Percentiles rank a stretch among this genome's conserved stretches.
These are phyloP conservation scores for Pionites leucogaster DNA, from an alignment of 2,113 vertebrate genomes.

Conservation along the genomic window DNA sequence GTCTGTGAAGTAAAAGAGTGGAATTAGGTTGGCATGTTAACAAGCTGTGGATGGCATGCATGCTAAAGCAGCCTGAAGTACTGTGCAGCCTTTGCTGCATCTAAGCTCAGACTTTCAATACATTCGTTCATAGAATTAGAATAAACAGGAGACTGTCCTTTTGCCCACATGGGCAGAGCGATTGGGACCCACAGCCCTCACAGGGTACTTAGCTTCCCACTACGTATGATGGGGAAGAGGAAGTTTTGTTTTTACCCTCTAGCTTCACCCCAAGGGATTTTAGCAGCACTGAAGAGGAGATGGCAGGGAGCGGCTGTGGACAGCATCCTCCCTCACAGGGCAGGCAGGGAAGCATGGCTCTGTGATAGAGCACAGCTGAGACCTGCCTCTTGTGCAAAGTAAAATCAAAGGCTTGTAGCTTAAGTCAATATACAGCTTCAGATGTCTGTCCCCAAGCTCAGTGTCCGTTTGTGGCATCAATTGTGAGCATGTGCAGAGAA, in stretches of 20 bases:
- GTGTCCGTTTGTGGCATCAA: not conserved
- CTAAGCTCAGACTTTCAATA: not conserved
- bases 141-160: not conserved
- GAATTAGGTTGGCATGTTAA: slow-evolving; percentile 67
- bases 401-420: rapidly evolving
- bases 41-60: not conserved
- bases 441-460: not conserved
- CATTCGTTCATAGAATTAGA: not conserved
- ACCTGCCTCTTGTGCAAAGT: not conserved
- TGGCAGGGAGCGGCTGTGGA: not conserved
- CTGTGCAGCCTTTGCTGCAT: not conserved
- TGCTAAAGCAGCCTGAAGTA: slow-evolving; percentile 20
- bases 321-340: not conserved
- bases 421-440: not conserved
- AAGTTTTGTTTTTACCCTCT: not conserved
- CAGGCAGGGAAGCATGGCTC: not conserved
- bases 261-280: not conserved
- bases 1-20: slow-evolving; percentile 59
- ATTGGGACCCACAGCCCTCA: rapidly evolving
- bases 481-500: not conserved
- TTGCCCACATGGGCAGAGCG: not conserved
- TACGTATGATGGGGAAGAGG: too few relatives aligned
- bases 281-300: not conserved
- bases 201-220: not conserved
- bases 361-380: rapidly evolving